Conservation (phyloP, 92 coral and sea anemone genomes). For the Heliopora coerulea region DNA sequence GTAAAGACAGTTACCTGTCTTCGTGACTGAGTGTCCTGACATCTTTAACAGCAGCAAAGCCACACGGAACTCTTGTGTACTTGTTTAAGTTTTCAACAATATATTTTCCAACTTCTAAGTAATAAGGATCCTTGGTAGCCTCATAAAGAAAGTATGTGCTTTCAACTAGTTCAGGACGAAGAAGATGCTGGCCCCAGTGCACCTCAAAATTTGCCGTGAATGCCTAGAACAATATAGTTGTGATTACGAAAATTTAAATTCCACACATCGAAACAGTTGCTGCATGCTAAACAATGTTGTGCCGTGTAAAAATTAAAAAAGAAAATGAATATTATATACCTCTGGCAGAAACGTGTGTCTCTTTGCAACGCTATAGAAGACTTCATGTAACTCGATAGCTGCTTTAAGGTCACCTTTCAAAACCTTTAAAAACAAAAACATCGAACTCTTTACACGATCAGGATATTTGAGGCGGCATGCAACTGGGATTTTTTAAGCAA, state of each 20-base stretch:
- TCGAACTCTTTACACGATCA: too few relatives aligned
- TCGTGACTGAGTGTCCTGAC: slow-evolving; percentile 94
- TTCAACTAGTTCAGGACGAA: slow-evolving; percentile 93
- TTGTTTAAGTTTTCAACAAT: slow-evolving; percentile 86
- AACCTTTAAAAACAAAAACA: slow-evolving; percentile 53
- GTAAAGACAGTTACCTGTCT: slow-evolving; percentile 97
- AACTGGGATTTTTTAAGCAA: too few relatives aligned
- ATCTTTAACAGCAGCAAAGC: slow-evolving; percentile 97
- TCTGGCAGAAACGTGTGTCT: slow-evolving; percentile 96
- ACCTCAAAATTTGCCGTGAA: slow-evolving; percentile 96
- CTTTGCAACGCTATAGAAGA: slow-evolving; percentile 93
- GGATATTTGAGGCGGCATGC: too few relatives aligned
- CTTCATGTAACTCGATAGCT: slow-evolving; percentile 94
- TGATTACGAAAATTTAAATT: too few relatives aligned
- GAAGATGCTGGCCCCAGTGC: slow-evolving; percentile 98
- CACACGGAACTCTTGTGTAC: slow-evolving; percentile 98
- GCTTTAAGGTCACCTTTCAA: slow-evolving; percentile 91
- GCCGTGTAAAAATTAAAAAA: too few relatives aligned
- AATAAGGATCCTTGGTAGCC: slow-evolving; percentile 94
- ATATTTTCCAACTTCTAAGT: slow-evolving; percentile 91
- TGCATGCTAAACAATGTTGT: too few relatives aligned
- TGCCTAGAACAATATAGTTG: too few relatives aligned
- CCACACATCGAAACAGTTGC: too few relatives aligned
- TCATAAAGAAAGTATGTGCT: slow-evolving; percentile 93
- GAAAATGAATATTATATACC: slow-evolving; percentile 43